Conservation (phyloP, 2,797 vertebrate genomes). For the Hemitrygon akajei region DNA sequence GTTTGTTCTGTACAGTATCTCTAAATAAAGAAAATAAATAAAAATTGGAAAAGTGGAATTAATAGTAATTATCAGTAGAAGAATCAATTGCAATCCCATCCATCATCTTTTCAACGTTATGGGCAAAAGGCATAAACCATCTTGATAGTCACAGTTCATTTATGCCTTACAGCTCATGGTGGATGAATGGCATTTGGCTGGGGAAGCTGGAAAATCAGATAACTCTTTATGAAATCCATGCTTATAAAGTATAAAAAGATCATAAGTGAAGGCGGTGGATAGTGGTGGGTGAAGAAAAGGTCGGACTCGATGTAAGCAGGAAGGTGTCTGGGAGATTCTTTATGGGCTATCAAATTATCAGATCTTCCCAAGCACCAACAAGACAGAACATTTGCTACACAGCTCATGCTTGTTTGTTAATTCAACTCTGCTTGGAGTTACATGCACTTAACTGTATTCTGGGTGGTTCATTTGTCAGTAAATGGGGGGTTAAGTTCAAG, state of each 20-base stretch:
- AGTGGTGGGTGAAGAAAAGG: background rate
- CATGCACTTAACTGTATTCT: background rate
- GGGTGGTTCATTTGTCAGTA: background rate
- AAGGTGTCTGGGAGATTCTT: background rate
- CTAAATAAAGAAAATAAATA: too few relatives aligned
- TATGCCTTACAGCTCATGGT: background rate
- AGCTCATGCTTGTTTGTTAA: background rate
- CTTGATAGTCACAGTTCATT: background rate
- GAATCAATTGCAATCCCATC: background rate
- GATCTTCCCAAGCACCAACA: background rate
- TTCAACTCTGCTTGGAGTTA: background rate
- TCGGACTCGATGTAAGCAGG: background rate
- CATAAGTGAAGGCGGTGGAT: too few relatives aligned
- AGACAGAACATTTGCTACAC: background rate
- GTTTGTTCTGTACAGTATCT: too few relatives aligned
- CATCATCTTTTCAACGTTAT: too few relatives aligned
- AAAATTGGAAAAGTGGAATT: background rate
- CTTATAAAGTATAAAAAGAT: background rate
- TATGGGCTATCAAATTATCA: too few relatives aligned
- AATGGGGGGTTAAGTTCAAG: background rate
- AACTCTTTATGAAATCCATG: background rate
- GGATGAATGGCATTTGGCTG: background rate
- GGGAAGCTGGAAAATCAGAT: background rate
- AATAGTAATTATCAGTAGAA: background rate
- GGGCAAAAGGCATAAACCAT: background rate